Evolutionary conservation across 2,113 vertebrate genomes (phyloP).

Genomic region (Apus apus): DNA sequence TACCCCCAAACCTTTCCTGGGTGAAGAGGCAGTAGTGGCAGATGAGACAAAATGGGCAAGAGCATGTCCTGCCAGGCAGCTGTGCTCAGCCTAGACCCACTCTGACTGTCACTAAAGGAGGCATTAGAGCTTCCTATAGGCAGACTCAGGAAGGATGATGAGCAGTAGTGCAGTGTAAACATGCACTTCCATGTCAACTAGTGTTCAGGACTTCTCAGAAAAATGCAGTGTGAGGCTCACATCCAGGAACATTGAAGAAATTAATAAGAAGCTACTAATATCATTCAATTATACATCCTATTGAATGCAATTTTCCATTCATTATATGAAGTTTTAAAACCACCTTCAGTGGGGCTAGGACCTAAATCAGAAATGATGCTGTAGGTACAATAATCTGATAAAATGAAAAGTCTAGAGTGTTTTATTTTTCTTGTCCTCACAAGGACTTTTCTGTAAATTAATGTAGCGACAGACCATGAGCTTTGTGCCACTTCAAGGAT

Average conservation of each 20-base stretch:
- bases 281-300: neutral
- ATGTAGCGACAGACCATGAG: neutral
- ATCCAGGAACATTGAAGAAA: neutral
- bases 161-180: neutral
- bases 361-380: neutral
- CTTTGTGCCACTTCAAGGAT: conserved; percentile 15
- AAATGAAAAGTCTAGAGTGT: conserved; percentile 15
- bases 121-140: neutral
- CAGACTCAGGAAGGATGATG: neutral
- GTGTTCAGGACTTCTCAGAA: neutral
- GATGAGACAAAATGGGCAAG: rapidly evolving
- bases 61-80: neutral
- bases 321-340: neutral
- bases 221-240: neutral
- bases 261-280: neutral
- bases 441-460: conserved; percentile 33
- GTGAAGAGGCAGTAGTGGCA: neutral
- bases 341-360: neutral
- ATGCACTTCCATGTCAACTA: rapidly evolving
- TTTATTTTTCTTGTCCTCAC: conserved; percentile 25
- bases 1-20: neutral
- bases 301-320: neutral
- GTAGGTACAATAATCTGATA: neutral
- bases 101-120: neutral
- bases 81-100: neutral